Evolutionary conservation across 1,140 invertebrate genomes (phyloP).

Genomic region (Galendromus occidentalis): DNA sequence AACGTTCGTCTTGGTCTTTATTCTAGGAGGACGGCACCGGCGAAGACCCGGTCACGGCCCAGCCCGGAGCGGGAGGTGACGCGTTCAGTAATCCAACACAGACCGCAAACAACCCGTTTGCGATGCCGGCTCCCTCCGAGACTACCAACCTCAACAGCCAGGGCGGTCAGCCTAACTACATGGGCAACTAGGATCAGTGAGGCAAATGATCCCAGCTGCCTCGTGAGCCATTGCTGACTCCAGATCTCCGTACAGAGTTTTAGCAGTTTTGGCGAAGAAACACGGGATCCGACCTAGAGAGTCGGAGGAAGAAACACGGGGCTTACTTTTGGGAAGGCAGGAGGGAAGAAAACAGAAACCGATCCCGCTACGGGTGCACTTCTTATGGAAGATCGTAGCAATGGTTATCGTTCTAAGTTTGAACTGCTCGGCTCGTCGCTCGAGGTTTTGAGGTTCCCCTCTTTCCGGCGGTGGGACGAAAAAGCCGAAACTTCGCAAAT

Average conservation of each 20-base stretch:
- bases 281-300: not conserved
- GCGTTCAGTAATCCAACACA: not conserved
- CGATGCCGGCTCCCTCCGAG: slow-evolving; percentile 1
- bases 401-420: not conserved
- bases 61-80: not conserved
- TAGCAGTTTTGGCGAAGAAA: not conserved
- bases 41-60: not conserved
- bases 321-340: not conserved
- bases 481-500: too few relatives aligned
- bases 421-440: not conserved
- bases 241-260: not conserved
- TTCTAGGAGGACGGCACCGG: not conserved
- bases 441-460: too few relatives aligned
- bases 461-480: too few relatives aligned
- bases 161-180: slow-evolving; percentile 9
- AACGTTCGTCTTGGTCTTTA: not conserved
- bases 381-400: not conserved
- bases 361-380: not conserved
- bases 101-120: slow-evolving; percentile 9
- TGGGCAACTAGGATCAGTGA: slow-evolving; percentile 8
- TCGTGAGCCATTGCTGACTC: not conserved
- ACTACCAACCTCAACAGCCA: slow-evolving; percentile 7
- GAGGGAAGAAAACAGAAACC: not conserved
- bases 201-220: not conserved
- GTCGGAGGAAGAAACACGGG: not conserved